Conservation (phyloP, 23 tunicate genomes). For the Clavelina lepadiformis region DNA sequence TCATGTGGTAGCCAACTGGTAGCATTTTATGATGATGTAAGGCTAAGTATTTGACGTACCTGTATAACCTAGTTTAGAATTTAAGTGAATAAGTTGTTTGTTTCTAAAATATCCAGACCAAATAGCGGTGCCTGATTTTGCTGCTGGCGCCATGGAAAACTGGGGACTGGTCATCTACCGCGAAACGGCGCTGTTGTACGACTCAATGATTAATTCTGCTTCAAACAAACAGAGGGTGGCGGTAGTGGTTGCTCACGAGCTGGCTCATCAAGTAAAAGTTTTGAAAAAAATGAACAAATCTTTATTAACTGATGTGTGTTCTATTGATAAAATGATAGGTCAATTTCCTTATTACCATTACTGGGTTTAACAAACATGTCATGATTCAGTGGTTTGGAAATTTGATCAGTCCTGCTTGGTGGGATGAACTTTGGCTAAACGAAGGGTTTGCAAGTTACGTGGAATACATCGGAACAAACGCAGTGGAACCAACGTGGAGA, state of each 20-base stretch:
- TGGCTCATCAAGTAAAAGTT: constrained; percentile 50
- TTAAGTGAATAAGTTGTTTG: no score
- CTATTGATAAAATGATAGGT: not conserved
- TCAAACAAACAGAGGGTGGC: constrained; percentile 42
- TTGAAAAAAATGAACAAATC: no score
- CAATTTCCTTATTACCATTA: not conserved
- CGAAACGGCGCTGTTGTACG: constrained; percentile 50
- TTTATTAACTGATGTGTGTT: not conserved
- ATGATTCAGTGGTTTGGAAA: constrained; percentile 85
- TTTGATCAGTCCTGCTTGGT: constrained; percentile 76
- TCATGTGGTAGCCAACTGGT: no score
- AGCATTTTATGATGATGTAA: no score
- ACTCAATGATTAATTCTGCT: constrained; percentile 35
- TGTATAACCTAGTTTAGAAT: no score
- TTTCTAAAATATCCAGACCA: constrained; percentile 37
- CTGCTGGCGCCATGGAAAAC: constrained; percentile 74
- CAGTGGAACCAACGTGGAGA: constrained; percentile 62
- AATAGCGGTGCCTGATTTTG: constrained; percentile 68
- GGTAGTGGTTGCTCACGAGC: constrained; percentile 44
- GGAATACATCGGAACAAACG: constrained; percentile 56
- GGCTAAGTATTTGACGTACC: no score
- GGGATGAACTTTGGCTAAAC: constrained; percentile 91
- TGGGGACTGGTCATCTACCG: constrained; percentile 73
- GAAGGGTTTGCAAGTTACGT: constrained; percentile 86
- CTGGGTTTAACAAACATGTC: not conserved